Evolutionary conservation across 2,113 vertebrate genomes (phyloP).

Genomic region (Hydrochoerus hydrochaeris): DNA sequence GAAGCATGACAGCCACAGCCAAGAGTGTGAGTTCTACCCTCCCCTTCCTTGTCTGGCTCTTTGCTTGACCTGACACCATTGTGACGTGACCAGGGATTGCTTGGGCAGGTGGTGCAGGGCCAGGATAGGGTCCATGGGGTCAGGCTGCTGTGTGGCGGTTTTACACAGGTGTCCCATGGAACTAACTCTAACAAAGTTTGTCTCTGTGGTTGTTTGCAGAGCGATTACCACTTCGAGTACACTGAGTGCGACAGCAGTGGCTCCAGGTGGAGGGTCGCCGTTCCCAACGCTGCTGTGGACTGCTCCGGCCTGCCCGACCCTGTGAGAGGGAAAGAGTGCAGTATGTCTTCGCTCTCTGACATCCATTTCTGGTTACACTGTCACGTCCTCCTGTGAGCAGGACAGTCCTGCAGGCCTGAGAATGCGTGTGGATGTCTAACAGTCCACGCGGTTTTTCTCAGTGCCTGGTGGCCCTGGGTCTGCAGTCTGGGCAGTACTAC

Average conservation of each 20-base stretch:
- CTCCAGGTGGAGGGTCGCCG: constrained; percentile 97
- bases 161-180: neutral
- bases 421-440: neutral
- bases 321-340: constrained; percentile 96
- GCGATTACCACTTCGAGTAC: constrained; percentile 98
- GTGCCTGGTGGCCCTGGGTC: neutral
- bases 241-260: constrained; percentile 98
- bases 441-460: neutral
- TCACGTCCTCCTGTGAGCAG: neutral
- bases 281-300: constrained; percentile 89
- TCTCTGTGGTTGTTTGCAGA: constrained; percentile 90
- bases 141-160: neutral
- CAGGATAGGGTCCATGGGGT: neutral
- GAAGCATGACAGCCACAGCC: neutral
- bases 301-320: constrained; percentile 96
- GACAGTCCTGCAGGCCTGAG: neutral
- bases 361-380: neutral
- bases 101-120: neutral
- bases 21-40: neutral
- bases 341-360: constrained; percentile 88
- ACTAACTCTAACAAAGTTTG: constrained; percentile 67
- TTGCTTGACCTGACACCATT: neutral
- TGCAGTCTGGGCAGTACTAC: neutral
- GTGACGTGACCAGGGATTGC: neutral
- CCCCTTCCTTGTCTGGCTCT: neutral